Evolutionary conservation across 2,888 invertebrate species (phyloP), one percentile per base, ranked within the genome.

Genomic region (Lydus trimaculatus): DNA sequence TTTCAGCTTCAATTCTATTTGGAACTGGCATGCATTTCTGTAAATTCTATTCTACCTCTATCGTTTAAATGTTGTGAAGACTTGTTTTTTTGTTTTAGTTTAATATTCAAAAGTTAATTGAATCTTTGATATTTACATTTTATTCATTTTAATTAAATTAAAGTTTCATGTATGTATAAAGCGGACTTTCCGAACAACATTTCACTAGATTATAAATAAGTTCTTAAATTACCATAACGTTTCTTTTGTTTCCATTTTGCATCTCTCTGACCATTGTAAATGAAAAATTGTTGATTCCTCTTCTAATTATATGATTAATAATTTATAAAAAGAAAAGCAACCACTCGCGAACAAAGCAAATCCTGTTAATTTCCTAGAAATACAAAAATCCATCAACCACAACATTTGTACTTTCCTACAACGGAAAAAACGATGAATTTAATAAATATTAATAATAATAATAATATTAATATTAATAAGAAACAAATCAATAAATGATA

Each of bases 401-500:
- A 43, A 43, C n/a, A 17, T 43, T 17, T 43, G 43, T 43, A n/a
- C 5, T 43, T 43, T 43, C 11, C n/a, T 13, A 43, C 43, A 43
- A 43, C 43, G 13, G 4, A 43, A 43, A n/a, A 43, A 43, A 8
- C 5, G 17, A 43, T 28, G 28, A 43, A n/a, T 17, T 43, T 17
- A 43, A 43, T 43, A 43, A 43, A 43, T 43, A 43, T 43, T 28
- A 28, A 28, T 28, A 28, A 28, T n/a, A n/a, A 11, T 33, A 33
- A 33, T 11, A 33, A 33, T 28, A 28, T 28, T 28, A 28, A 28
- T 39, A 39, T 15, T 25, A 75, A 67, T 9, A n/a, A 43, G n/a
- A 43, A 8, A 43, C 43, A 17, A 43, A 43, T 43, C 43, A 43
- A 43, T 43, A 43, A 43, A n/a, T 17, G 43, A 8, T 17, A 17